These are phyloP conservation scores for Phylloscopus trochilus DNA, from an alignment of 2,113 vertebrate genomes.

Conservation along the genomic window DNA sequence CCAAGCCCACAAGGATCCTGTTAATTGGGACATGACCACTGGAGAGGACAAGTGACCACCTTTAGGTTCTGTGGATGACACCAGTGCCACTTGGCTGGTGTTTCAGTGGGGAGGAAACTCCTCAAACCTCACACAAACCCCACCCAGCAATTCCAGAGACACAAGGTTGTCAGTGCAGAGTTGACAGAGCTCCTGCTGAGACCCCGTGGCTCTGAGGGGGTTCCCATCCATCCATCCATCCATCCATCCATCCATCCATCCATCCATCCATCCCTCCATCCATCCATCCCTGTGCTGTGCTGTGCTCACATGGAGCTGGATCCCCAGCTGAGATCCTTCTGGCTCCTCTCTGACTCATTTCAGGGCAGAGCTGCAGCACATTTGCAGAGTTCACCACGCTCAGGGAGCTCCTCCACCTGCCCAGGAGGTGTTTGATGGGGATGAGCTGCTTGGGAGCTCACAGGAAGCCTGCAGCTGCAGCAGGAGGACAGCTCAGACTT, in stretches of 20 bases:
- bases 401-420: neutral
- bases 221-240: neutral
- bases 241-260: too few species aligned
- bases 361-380: neutral
- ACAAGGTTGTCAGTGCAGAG: neutral
- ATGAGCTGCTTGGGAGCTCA: neutral
- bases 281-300: neutral
- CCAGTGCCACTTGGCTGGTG: neutral
- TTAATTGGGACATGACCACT: rapidly evolving
- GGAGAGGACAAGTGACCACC: neutral
- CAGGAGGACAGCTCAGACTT: neutral
- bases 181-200: neutral
- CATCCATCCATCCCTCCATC: too few species aligned
- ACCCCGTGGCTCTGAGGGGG: neutral
- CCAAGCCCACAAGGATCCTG: neutral
- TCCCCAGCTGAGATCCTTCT: neutral
- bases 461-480: neutral
- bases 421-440: neutral
- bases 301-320: neutral
- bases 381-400: neutral
- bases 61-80: rapidly evolving
- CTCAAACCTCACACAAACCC: neutral
- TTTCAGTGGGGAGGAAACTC: neutral
- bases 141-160: neutral
- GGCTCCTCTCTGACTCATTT: neutral